Conservation (phyloP, 2,888 invertebrate species). For the Spialia ferax region DNA sequence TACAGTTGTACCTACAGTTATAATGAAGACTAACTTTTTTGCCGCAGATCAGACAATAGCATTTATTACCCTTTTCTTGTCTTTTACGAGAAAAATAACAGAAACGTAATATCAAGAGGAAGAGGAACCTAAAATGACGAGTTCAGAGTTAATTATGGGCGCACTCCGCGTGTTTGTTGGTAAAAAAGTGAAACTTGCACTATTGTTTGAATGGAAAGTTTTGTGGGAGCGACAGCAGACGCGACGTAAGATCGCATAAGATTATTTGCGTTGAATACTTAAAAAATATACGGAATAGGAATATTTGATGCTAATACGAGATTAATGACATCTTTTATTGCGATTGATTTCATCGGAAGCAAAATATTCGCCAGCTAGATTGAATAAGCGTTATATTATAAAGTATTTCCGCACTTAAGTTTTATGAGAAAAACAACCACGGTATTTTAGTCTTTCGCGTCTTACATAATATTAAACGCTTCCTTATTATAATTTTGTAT, state of each 20-base stretch:
- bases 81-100: conserved; percentile 11
- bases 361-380: background rate
- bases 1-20: background rate
- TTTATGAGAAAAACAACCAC: background rate
- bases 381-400: background rate
- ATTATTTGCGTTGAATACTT: conserved; percentile 54
- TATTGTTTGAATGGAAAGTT: conserved; percentile 75
- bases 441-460: no score
- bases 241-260: conserved; percentile 45
- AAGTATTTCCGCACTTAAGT: background rate
- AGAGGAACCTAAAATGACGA: conserved; percentile 60
- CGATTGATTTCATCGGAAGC: background rate
- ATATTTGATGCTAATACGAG: background rate
- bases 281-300: conserved; percentile 65
- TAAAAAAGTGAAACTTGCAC: conserved; percentile 83
- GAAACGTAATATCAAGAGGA: conserved; percentile 53
- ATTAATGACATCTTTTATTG: background rate
- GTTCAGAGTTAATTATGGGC: conserved; percentile 69
- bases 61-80: conserved; percentile 3
- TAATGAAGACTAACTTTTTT: conserved; percentile 26
- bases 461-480: no score
- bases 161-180: conserved; percentile 61
- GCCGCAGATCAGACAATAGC: conserved; percentile 15
- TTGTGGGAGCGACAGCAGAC: conserved; percentile 64
- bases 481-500: no score